Evolutionary conservation across 2,797 vertebrate species (phyloP), one percentile per base, ranked within the genome.

Genomic region (Merluccius polli): DNA sequence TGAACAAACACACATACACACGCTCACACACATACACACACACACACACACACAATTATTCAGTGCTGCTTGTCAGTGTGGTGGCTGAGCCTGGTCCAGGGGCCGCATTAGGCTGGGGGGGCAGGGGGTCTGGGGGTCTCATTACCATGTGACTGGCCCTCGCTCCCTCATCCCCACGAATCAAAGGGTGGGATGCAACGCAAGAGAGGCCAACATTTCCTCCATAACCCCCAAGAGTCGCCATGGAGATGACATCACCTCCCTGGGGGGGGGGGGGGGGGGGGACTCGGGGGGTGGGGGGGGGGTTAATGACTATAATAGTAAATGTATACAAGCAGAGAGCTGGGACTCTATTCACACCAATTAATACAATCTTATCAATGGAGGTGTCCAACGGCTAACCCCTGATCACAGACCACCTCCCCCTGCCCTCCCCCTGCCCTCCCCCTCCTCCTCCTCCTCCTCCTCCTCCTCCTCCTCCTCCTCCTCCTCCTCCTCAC

Each of bases 241-340:
- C 89, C 89, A 87, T 89, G 89, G 89, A 91, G 91, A 88, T 91
- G 94, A 94, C 94, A 94, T 93, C 92, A 91, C 90, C 92, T 93
- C 94, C 93, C 94, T 84, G 73, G 86, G 86, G 90, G 92, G 87
- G 86, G 91, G 85, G 91, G 87, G 92, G 91, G 85, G 90, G 92
- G 87, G 87, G 85, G 88, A 90, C 32, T 90, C 92, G 90, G 89
- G 85, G 91, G 93, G 92, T 92, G 92, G 89, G 91, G 89, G 91
- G 89, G 89, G 91, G 92, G 91, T 90, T 94, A 94, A 94, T 94
- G 92, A 95, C 93, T 91, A 90, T 92, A 94, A 93, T 92, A 87
- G 91, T 92, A 93, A 94, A 94, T 93, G 93, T 94, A 95, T 93
- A 95, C 93, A 93, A 92, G 91, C 83, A 87, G 82, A 83, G 78